Percentiles rank a stretch among this genome's conserved stretches.
Evolutionary conservation across 1,140 invertebrate genomes (phyloP).

Genomic region (Protaetia brevitarsis): DNA sequence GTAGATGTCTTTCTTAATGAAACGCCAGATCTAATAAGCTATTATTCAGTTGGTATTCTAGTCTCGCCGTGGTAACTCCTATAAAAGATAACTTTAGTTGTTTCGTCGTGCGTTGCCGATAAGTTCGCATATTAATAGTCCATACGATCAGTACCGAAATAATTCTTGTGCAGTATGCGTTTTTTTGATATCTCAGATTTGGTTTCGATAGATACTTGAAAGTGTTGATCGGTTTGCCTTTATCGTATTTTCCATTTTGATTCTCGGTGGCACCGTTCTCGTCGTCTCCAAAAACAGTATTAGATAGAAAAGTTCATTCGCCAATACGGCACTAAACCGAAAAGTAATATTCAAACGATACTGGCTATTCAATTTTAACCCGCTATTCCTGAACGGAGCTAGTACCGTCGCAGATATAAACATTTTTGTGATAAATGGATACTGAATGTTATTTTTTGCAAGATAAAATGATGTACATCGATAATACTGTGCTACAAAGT

Average conservation of each 20-base stretch:
- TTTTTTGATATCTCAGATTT: neutral
- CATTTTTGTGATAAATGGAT: constrained; percentile 44
- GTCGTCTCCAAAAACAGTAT: too few species aligned
- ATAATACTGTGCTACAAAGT: constrained; percentile 70
- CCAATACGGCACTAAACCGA: constrained; percentile 40
- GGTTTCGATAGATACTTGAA: constrained; percentile 2
- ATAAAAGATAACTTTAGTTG: neutral
- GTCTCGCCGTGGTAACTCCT: neutral
- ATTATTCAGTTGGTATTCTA: neutral
- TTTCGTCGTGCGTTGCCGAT: too few species aligned
- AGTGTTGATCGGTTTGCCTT: too few species aligned
- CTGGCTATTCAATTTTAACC: neutral
- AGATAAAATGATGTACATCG: constrained; percentile 57
- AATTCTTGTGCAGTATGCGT: neutral
- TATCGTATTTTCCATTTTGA: neutral
- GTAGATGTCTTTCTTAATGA: neutral
- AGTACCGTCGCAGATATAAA: neutral
- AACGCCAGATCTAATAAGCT: neutral
- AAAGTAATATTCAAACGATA: constrained; percentile 9
- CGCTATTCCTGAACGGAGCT: neutral
- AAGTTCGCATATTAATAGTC: too few species aligned
- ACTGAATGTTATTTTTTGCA: constrained; percentile 44
- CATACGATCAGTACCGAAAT: too few species aligned
- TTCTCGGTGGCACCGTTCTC: too few species aligned
- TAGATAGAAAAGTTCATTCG: too few species aligned